Conservation (phyloP, 2,113 vertebrate genomes). For the Ictalurus furcatus region DNA sequence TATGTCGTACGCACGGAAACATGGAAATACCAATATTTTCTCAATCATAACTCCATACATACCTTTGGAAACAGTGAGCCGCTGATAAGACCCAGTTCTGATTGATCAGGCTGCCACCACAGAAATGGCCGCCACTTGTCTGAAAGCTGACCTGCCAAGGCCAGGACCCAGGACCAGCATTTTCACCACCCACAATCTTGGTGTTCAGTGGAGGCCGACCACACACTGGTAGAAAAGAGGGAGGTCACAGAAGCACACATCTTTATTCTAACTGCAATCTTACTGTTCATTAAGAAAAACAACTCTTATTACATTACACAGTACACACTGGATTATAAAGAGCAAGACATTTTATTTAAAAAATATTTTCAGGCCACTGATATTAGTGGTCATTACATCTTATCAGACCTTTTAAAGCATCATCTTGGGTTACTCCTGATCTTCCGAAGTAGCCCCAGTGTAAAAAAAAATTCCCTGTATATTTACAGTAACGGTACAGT, state of each 20-base stretch:
- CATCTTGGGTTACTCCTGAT: background rate
- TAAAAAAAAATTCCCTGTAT: no score
- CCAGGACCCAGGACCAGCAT: slow-evolving; percentile 61
- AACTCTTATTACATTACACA: background rate
- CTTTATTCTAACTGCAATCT: background rate
- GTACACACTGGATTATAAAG: background rate
- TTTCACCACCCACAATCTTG: slow-evolving; percentile 71
- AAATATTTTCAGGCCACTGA: background rate
- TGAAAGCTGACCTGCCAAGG: slow-evolving; percentile 76
- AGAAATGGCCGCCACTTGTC: slow-evolving; percentile 18
- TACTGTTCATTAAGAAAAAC: background rate
- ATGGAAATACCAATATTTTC: background rate
- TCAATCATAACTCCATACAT: background rate
- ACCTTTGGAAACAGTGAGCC: slow-evolving; percentile 68
- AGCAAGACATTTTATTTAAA: background rate
- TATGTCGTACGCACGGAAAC: background rate
- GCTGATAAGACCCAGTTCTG: slow-evolving; percentile 72
- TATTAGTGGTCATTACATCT: background rate
- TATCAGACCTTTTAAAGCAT: background rate
- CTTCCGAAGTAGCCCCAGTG: background rate
- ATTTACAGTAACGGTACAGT: background rate
- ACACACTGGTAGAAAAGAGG: slow-evolving; percentile 64
- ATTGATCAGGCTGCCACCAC: slow-evolving; percentile 74
- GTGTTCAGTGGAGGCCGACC: slow-evolving; percentile 61
- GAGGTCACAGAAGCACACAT: background rate